Base-by-base conservation (phyloP, 2,888 invertebrate species). In the Altica lythri region DNA sequence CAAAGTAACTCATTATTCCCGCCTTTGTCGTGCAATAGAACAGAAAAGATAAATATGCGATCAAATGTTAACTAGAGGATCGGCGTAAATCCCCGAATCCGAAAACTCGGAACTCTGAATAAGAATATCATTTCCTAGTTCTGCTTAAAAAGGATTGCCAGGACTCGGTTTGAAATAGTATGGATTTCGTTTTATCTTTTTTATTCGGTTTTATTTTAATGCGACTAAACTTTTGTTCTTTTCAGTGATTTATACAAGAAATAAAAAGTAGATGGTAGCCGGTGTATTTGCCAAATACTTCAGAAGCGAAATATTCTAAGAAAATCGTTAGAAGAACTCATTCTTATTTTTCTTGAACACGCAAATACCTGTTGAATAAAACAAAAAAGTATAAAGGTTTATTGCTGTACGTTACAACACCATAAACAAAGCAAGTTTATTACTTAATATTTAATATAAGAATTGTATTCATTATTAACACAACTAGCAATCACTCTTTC, bases 31-130 rank as follows among this genome's bases (percentile, higher is more conserved):
- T 22, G 55, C 51, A 42, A 40, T 44, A 42, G 48, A 46, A 52
- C 17, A 38, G 49, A 56, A 59, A 51, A 50, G 53, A 47, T 50
- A 51, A 45, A 56, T 56, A 61, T 59, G 65, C 69, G 73, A 73
- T 74, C 75, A 75, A 72, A 75, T 73, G 74, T 73, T 74, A 74
- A 74, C 72, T 73, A 65, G 65, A 68, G 72, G 72, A 74, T 74
- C 69, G 68, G 60, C 61, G 59, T 55, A 66, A 66, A 71, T 65
- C 61, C 59, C 62, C 46, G 60, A 63, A 63, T 64, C 64, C 60
- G 55, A 55, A 61, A 51, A 50, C 63, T 61, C 65, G 67, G 66
- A 70, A 68, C 66, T 69, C 58, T 40, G 68, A 72, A 73, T 72
- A 70, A 70, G 69, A 69, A 67, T 66, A 69, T 70, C 69, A 53